Base-by-base conservation (phyloP, 2,888 invertebrate genomes). In the Lapara coniferarum region DNA sequence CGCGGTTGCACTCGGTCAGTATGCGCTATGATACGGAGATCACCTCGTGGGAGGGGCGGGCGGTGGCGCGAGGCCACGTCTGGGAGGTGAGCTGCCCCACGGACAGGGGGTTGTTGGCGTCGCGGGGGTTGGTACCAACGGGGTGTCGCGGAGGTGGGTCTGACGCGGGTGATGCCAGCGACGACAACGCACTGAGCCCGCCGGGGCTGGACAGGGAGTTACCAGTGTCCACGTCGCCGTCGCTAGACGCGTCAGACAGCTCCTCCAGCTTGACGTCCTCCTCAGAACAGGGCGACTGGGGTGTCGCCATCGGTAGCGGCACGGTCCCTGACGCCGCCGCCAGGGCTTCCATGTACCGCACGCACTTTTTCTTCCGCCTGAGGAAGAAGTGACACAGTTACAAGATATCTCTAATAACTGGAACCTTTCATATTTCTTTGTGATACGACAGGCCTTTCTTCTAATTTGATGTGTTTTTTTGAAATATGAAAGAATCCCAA, bases 281-380 rank as follows among this genome's bases (percentile, higher is more conserved):
- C 85, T 96, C 96, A 93, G 97, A 96, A 85, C 97, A 96, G 84
- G 97, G 96, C 84, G 97, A 97, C 83, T 96, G 97, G 78, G 97
- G 94, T 86, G 96, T 96, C 89, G 96, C 96, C 86, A 89, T 96
- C 81, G 96, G 97, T 78, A 97, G 90, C 83, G 97, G 96, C 81
- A 96, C 96, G 82, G 95, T 96, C 80, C 95, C 96, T 81, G 95
- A 85, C 90, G 89, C 95, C 90, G 89, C 96, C 89, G 92, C 96
- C 94, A 92, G 95, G 94, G 97, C 96, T 95, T 98, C 98, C 97
- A 98, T 97, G 95, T 98, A 98, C 81, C 98, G 97, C 87, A 98
- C 97, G 95, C 98, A 98, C 94, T 98, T 98, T 94, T 98, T 98
- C 96, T 98, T 98, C 95, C 98, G 98, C 95, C 98, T 98, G 95